Base-by-base conservation (phyloP, 2,797 vertebrate species). In the Oceanodroma leucorhoa region DNA sequence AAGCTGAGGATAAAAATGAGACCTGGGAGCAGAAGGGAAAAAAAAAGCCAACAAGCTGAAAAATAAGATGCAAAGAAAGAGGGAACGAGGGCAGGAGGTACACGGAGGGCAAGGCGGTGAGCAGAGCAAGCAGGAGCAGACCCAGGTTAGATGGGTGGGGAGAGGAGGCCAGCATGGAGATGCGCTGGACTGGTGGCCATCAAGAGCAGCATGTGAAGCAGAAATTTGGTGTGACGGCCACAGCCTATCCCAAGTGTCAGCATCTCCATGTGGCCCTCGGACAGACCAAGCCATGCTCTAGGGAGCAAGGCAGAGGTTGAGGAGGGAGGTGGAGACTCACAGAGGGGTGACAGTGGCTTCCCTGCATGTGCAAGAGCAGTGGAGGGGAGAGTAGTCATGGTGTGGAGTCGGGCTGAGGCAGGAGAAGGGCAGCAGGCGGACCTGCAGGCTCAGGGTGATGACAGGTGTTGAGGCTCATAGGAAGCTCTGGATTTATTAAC, bases 221-320 rank as follows among this genome's bases (percentile, higher is more conserved):
- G 40, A 43, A 69, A 67, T 32, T 55, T 16, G 43, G 19, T 43
- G 71, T 55, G 58, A 57, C 0, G 0, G 38, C 29, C 75, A 26
- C 40, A 36, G 87, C 29, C 16, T 23, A n/a, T 19, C 50, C 14
- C 23, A 19, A 32, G 19, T 3, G 30, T 43, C 71, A 57, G 32
- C 0, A 0, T 36, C 53, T 36, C 55, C 1, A 0, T 12, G 30
- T 60, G 73, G 21, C 24, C 23, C 27, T 58, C 0, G 0, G 22
- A 22, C 41, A 83, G 69, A 38, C 34, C 43, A n/a, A 71, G 58
- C 7, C 6, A 2, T 24, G 13, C 69, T 75, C 40, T 29, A 50
- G 10, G 51, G 67, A 46, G 46, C 14, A 21, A 17, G 55, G 45
- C 50, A 67, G 61, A 46, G 36, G 14, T 3, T 29, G n/a, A 17